Base-by-base conservation (phyloP, 2,113 vertebrate genomes). In the Larimichthys crocea region DNA sequence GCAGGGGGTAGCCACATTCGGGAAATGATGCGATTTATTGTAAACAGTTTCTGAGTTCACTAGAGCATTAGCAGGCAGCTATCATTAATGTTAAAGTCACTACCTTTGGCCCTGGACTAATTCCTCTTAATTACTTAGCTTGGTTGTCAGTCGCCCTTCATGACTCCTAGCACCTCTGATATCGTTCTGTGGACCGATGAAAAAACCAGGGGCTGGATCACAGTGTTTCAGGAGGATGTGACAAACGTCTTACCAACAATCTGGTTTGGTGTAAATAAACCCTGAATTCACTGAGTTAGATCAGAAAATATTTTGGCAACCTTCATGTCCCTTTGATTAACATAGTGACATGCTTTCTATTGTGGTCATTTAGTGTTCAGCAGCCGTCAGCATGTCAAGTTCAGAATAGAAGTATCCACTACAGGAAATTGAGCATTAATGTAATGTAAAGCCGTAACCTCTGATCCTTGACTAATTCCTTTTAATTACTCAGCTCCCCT, bases 101-200 rank as follows among this genome's bases (percentile, higher is more conserved):
- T n/a, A 64, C 65, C 76, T 80, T 35, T 63, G 68, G 22, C 66
- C 60, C 62, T 60, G 35, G 31, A 55, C 29, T 76, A 76, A 82
- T 74, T 73, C 62, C 26, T 74, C 71, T 73, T 76, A 83, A 86
- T 86, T 77, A 83, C 50, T 50, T 46, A 75, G 55, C 48, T 87
- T 50, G 55, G 61, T 17, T 59, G 16, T 69, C 53, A 24, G 73
- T 70, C 57, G 70, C 40, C 16, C 8, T 49, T 42, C 1, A 29
- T 55, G 44, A 64, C 35, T 60, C 31, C 15, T 55, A 55, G 70
- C 66, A 88, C 24, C 31, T 42, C 48, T 63, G 19, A 72, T 60
- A 70, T 11, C 17, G 5, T 61, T 74, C 50, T 49, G 2, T 14
- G 26, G 11, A 60, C 55, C 35, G 31, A n/a, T 11, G 35, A 10